Base-by-base conservation (phyloP, 2,888 invertebrate genomes). In the Andrena fulva region DNA sequence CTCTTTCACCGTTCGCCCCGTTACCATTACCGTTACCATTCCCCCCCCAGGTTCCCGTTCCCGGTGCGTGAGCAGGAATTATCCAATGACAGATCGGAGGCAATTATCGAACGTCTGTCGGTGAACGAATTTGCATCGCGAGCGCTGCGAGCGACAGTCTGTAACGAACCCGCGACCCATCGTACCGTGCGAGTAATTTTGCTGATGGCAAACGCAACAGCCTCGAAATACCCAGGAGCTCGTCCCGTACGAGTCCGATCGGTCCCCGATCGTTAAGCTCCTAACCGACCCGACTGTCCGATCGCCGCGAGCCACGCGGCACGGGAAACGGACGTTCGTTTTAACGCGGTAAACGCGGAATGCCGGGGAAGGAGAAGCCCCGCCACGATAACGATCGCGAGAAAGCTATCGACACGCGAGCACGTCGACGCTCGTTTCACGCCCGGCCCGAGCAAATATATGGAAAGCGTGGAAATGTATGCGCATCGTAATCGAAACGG, bases 81-180 rank as follows among this genome's bases (percentile, higher is more conserved):
- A 52, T 42, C 68, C 68, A 69, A 52, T 54, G 52, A 70, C 50
- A 62, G 59, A 77, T 70, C 59, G 77, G 0, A 1, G 66, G 12
- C 74, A 68, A 78, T 78, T 80, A 80, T 80, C 80, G 70, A 77
- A 60, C 60, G 42, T 56, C 50, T n/a, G 69, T 66, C 69, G 69
- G 56, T 52, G 29, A 52, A 76, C 79, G 64, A 76, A 70, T 70
- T 79, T 50, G 69, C 69, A 54, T 62, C 31, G 67, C 62, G 59
- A n/a, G n/a, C 48, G 64, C 56, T 64, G 50, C 63, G 63, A 67
- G 67, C 78, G 78, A 75, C 78, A 60, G 75, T 31, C 62, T 48
- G 63, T 63, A 63, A 74, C 78, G 68, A 68, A 75, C 24, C 52
- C 56, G 59, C 73, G 33, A 50, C 12, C 52, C 62, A 35, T 24